Evolutionary conservation across 2,888 invertebrate species (phyloP).

Genomic region (Dasysyrphus albostriatus): DNA sequence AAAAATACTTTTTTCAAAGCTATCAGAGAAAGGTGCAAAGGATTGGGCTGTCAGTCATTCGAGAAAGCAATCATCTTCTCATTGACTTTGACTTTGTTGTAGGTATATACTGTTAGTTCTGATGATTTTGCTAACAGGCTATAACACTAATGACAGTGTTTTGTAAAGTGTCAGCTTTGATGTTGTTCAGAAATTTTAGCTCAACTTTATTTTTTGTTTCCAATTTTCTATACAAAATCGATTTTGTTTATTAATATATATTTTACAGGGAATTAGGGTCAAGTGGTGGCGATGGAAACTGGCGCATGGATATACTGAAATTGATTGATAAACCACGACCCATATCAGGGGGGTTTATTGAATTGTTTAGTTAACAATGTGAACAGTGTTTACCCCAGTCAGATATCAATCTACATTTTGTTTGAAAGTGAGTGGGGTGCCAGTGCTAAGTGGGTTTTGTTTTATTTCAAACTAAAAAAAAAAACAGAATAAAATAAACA

Average conservation of each 20-base stretch:
- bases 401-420: slow-evolving; percentile 17
- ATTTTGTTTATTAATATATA: slow-evolving; percentile 29
- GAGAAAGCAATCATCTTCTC: slow-evolving; percentile 35
- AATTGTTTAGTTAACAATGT: slow-evolving; percentile 29
- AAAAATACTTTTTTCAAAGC: slow-evolving; percentile 1
- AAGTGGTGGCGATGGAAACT: neutral
- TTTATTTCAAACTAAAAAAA: no score
- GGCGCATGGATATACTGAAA: neutral
- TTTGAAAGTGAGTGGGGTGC: neutral
- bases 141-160: slow-evolving; percentile 44
- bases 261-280: slow-evolving; percentile 18
- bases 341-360: neutral
- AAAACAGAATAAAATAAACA: no score
- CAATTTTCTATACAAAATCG: neutral
- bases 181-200: slow-evolving; percentile 15
- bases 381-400: slow-evolving; percentile 1
- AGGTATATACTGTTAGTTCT: neutral
- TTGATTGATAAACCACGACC: slow-evolving; percentile 10
- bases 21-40: slow-evolving; percentile 2
- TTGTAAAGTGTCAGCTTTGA: slow-evolving; percentile 38
- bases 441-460: neutral
- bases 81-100: neutral
- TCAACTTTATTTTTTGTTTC: neutral
- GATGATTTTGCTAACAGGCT: slow-evolving; percentile 12
- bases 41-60: slow-evolving; percentile 26